phyloP scores from a whole-genome alignment of 2,113 vertebrate species.

The Actinemys pallida region DNA sequence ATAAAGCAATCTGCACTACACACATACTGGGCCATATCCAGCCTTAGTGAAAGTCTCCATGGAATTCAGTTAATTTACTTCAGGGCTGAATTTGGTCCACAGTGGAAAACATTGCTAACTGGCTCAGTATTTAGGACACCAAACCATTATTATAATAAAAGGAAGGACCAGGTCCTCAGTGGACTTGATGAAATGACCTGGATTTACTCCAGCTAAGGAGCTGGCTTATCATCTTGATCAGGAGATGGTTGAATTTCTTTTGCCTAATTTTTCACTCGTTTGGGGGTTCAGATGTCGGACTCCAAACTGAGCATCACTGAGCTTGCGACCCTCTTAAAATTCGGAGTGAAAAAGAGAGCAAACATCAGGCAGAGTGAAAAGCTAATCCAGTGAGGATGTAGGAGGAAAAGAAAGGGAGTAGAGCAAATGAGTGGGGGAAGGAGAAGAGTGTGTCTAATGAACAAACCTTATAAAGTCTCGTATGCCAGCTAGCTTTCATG shows the following conservation, averaged over 20 bases:
- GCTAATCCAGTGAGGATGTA: not conserved
- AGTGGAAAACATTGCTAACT: not conserved
- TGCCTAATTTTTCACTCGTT: not conserved
- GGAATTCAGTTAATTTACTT: not conserved
- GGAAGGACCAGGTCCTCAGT: not conserved
- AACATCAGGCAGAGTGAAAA: not conserved
- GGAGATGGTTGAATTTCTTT: not conserved
- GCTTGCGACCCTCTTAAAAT: not conserved
- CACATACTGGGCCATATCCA: not conserved
- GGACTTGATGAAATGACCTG: not conserved
- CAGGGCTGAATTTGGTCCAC: not conserved
- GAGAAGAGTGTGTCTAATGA: not conserved
- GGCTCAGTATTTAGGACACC: not conserved
- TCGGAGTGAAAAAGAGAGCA: not conserved
- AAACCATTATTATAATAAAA: not conserved
- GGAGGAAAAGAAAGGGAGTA: not conserved
- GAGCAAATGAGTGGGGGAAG: not conserved
- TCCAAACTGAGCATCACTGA: not conserved
- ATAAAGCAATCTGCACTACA: not conserved
- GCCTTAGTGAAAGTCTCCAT: not conserved
- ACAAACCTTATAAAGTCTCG: not conserved
- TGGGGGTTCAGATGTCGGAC: not conserved
- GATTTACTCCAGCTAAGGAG: not conserved
- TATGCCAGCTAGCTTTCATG: not conserved
- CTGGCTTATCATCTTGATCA: constrained; percentile 23